Evolutionary conservation across 2,113 vertebrate species (phyloP).

Genomic region (Lampris megalopsis): DNA sequence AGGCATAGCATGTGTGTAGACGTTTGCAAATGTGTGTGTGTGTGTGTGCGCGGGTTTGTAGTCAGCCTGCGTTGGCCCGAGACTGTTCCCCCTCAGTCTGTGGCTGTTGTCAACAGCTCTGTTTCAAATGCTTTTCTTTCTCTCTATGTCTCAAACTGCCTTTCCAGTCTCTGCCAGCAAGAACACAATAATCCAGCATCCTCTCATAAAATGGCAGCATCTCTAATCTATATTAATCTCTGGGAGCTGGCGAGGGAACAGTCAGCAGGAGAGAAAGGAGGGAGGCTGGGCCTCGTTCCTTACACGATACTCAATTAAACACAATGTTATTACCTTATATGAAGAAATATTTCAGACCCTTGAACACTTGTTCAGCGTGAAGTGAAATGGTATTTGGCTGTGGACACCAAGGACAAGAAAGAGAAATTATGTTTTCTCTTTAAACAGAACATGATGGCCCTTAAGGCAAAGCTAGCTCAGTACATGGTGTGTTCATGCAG

Average conservation of each 20-base stretch:
- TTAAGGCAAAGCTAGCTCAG: slow-evolving; percentile 50
- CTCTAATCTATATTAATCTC: slow-evolving; percentile 74
- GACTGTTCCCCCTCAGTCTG: slow-evolving; percentile 7
- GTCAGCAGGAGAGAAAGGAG: slow-evolving; percentile 52
- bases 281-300: slow-evolving; percentile 49
- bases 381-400: slow-evolving; percentile 10
- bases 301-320: slow-evolving; percentile 66
- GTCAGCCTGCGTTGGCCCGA: slow-evolving; percentile 15
- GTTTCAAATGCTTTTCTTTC: slow-evolving; percentile 31
- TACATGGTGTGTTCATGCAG: not conserved
- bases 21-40: slow-evolving; percentile 5
- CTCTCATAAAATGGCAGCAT: slow-evolving; percentile 70
- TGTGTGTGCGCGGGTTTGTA: not conserved
- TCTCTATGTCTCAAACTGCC: slow-evolving; percentile 42
- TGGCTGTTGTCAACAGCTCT: slow-evolving; percentile 41
- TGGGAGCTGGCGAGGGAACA: slow-evolving; percentile 54
- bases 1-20: not conserved
- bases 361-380: slow-evolving; percentile 32
- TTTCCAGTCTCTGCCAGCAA: slow-evolving; percentile 60
- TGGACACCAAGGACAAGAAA: slow-evolving; percentile 41
- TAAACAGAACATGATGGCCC: slow-evolving; percentile 65
- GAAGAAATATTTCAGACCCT: slow-evolving; percentile 67
- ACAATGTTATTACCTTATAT: slow-evolving; percentile 66
- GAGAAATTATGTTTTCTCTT: slow-evolving; percentile 67
- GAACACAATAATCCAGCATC: slow-evolving; percentile 71